Base-by-base conservation (phyloP, 2,888 invertebrate genomes). In the Drosophila nigricruria region DNA sequence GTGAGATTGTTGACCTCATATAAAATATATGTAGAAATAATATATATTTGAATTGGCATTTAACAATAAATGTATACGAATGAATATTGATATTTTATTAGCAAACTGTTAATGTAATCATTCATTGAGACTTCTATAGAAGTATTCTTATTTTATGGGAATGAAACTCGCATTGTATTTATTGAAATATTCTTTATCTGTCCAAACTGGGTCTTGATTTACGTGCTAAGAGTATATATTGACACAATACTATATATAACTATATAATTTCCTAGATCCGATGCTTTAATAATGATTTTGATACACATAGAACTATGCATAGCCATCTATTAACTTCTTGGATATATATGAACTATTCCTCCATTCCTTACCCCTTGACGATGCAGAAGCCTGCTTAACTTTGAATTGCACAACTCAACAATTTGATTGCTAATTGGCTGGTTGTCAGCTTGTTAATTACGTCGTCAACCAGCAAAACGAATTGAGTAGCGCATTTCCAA, bases 381-480 rank as follows among this genome's bases (percentile, higher is more conserved):
- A n/a, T n/a, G n/a, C n/a, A n/a, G n/a, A n/a, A n/a, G n/a, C 9
- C 47, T 27, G 25, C 3, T 49, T 3, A 5, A 27, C 50, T 50
- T 49, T 50, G 16, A 43, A 20, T 47, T 34, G 27, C 23, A 18
- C 16, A 38, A 45, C 16, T 30, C 34, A 42, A 30, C 58, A 30
- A 52, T 79, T 79, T 74, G 40, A 42, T 34, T 49, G 53, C 70
- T 70, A 86, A 82, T 86, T 82, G 60, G 58, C 49, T 57, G 47
- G 27, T 58, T 82, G 81, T 66, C 81, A 73, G 70, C 36, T 38
- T 58, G 64, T 64, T 72, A 71, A 83, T 80, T 80, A 43, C 20
- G 38, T 34, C 9, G 75, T 50, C 70, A 66, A 61, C n/a, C 52
- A 67, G 62, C 53, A 27, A 60, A 61, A 54, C 50, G 16, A 63